Evolutionary conservation across 2,888 invertebrate genomes (phyloP).

Genomic region (Aspidapion aeneum): DNA sequence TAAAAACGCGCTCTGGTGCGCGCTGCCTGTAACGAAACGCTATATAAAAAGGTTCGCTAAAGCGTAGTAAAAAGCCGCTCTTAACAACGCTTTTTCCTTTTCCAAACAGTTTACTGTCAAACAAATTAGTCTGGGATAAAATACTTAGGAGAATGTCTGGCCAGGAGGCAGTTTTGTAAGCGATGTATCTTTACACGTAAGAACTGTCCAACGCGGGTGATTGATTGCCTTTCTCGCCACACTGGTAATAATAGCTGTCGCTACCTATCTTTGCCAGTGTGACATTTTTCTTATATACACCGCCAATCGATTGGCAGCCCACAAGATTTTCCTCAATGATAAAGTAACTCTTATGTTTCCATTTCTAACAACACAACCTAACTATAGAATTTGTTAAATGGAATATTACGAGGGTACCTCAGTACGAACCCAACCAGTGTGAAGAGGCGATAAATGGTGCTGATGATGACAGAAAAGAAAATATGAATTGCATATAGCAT

Average conservation of each 20-base stretch:
- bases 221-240: slow-evolving; percentile 8
- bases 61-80: not conserved
- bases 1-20: not conserved
- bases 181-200: slow-evolving; percentile 19
- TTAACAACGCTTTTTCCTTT: slow-evolving; percentile 1
- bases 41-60: not conserved
- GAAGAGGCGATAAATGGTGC: no score
- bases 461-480: no score
- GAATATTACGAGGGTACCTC: no score
- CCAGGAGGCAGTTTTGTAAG: slow-evolving; percentile 17
- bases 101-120: not conserved
- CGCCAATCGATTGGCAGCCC: not conserved
- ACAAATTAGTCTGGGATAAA: not conserved
- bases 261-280: not conserved
- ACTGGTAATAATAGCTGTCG: not conserved
- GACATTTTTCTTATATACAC: not conserved
- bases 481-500: no score
- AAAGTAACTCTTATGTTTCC: no score
- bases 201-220: slow-evolving; percentile 19
- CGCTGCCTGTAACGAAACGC: not conserved
- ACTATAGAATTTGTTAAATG: no score
- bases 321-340: not conserved
- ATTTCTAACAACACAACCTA: no score
- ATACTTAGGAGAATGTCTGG: not conserved
- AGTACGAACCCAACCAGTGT: no score